A percentile compares a stretch with the other conserved stretches of the same genome.
phyloP scores from a whole-genome alignment of 2,888 invertebrate species.

The Drosophila tripunctata region DNA sequence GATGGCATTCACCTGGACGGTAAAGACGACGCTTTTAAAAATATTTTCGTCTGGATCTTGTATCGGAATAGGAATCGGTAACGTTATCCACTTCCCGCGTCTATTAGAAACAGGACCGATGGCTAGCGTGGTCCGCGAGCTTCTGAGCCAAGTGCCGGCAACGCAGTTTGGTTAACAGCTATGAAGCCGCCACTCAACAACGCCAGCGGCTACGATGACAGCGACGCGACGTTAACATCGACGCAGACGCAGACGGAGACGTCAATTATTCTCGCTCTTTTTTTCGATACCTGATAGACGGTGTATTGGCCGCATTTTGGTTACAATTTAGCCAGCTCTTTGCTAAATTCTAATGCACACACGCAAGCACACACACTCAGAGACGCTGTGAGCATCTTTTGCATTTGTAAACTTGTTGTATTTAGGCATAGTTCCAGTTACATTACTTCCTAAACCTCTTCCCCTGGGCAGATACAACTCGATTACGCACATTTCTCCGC shows the following conservation, averaged over 20 bases:
- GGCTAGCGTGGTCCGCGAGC: constrained; percentile 67
- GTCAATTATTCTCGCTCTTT: constrained; percentile 66
- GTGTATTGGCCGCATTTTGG: constrained; percentile 43
- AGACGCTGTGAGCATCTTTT: not conserved
- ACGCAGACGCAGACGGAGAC: constrained; percentile 7
- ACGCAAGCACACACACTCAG: not conserved
- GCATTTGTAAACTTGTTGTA: constrained; percentile 47
- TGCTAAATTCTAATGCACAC: constrained; percentile 21
- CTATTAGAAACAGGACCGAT: constrained; percentile 71
- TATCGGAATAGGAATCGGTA: constrained; percentile 17
- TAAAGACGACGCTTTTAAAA: constrained; percentile 10
- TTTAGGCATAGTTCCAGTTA: constrained; percentile 20
- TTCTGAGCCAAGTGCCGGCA: constrained; percentile 70
- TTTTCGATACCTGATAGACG: constrained; percentile 39
- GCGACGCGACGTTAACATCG: constrained; percentile 30
- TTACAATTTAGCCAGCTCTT: constrained; percentile 18
- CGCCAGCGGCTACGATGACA: constrained; percentile 23
- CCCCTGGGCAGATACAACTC: not conserved
- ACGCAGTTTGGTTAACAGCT: constrained; percentile 77
- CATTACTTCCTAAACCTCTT: constrained; percentile 18
- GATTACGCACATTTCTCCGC: constrained; percentile 49
- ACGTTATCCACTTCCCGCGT: constrained; percentile 25
- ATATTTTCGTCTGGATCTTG: constrained; percentile 34
- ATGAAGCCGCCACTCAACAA: constrained; percentile 26
- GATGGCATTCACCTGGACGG: constrained; percentile 76